Conservation (phyloP, 2,113 vertebrate genomes). For the Pelecanus crispus region DNA sequence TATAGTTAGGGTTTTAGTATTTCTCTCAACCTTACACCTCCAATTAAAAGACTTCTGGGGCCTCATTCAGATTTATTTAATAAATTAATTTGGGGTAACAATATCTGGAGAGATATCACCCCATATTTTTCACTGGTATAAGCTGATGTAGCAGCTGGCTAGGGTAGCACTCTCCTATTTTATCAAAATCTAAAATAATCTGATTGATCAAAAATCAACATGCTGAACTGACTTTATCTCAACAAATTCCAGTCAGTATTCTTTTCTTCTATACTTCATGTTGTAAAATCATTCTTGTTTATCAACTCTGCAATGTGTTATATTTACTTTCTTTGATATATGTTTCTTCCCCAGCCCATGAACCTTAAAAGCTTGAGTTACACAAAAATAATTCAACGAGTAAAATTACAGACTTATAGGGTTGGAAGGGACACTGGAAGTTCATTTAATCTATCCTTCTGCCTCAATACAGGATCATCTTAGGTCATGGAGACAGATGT, state of each 20-base stretch:
- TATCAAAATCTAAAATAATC: background rate
- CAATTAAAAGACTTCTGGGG: background rate
- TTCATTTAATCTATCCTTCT: background rate
- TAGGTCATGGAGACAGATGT: slow-evolving; percentile 16
- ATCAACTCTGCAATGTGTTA: background rate
- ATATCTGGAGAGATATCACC: background rate
- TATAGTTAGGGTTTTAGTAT: background rate
- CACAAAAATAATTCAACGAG: background rate
- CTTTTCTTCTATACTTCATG: background rate
- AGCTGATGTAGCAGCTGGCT: background rate
- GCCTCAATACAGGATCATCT: background rate
- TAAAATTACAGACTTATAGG: background rate
- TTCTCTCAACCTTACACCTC: background rate
- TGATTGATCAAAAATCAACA: background rate
- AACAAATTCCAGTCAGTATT: background rate
- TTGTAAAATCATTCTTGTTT: background rate
- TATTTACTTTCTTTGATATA: background rate
- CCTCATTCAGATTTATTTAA: background rate
- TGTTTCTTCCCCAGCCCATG: background rate
- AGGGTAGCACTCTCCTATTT: background rate
- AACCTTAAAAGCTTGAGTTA: background rate
- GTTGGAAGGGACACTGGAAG: background rate
- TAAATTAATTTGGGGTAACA: background rate
- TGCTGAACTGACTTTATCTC: background rate
- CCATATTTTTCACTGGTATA: background rate